These are phyloP conservation scores for Myrmophylax atrothorax DNA, from an alignment of 2,113 vertebrate genomes.

Conservation along the genomic window DNA sequence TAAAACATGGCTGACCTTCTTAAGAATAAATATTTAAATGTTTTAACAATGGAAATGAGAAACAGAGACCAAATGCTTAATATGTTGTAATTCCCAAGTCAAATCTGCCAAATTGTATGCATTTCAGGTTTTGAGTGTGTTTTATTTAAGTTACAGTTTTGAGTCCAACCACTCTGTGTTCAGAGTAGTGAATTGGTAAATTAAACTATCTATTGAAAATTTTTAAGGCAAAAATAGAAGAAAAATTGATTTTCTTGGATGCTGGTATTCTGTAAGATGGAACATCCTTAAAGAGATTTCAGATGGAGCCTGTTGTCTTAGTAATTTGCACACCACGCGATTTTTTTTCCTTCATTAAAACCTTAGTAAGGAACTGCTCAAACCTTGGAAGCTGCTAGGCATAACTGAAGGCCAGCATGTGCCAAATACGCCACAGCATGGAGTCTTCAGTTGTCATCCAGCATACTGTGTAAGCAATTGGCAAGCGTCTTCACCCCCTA, in stretches of 20 bases:
- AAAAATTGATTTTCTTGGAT: slow-evolving; percentile 14
- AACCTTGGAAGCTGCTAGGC: slow-evolving; percentile 15
- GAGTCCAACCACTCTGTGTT: not conserved
- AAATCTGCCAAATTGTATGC: not conserved
- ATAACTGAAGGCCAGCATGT: slow-evolving; percentile 20
- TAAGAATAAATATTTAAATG: not conserved
- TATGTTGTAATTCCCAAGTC: not conserved
- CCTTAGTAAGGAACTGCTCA: not conserved
- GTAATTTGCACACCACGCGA: not conserved
- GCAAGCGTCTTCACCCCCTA: not conserved
- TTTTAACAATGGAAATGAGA: not conserved
- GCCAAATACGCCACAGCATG: slow-evolving; percentile 48
- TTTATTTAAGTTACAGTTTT: not conserved
- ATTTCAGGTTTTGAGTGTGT: not conserved
- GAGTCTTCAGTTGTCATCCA: slow-evolving; percentile 32
- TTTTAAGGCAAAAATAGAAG: slow-evolving; percentile 17
- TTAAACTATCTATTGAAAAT: not conserved
- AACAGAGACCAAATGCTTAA: not conserved
- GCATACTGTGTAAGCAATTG: slow-evolving; percentile 20
- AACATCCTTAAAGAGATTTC: slow-evolving; percentile 27
- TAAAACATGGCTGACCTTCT: not conserved
- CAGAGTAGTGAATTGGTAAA: not conserved
- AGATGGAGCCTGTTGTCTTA: not conserved
- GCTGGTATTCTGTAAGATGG: not conserved
- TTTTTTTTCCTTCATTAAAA: not conserved